phyloP scores from a whole-genome alignment of 1,140 invertebrate species.

The Drosophila athabasca region DNA sequence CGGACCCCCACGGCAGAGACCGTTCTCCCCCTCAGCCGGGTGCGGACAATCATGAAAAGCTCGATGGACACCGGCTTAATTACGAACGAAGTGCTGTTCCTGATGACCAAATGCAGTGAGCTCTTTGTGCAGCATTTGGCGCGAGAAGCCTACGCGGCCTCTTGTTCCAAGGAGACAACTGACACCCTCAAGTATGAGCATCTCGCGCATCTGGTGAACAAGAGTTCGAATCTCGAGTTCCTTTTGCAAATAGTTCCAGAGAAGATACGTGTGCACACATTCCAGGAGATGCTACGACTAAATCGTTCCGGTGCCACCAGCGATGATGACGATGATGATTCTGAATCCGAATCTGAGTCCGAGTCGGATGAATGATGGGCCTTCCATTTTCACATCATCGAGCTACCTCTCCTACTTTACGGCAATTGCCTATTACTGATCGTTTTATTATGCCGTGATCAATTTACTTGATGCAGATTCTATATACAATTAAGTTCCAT shows the following conservation, averaged over 20 bases:
- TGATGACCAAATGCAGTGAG: slow-evolving; percentile 77
- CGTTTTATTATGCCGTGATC: not conserved
- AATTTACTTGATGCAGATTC: no score
- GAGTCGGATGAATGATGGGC: slow-evolving; percentile 27
- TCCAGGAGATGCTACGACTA: slow-evolving; percentile 68
- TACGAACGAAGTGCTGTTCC: slow-evolving; percentile 73
- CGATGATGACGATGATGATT: slow-evolving; percentile 47
- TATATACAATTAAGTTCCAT: no score
- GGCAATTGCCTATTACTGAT: no score
- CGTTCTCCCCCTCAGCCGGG: slow-evolving; percentile 67
- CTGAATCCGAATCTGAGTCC: slow-evolving; percentile 27
- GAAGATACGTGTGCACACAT: slow-evolving; percentile 78
- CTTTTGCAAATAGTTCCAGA: slow-evolving; percentile 79
- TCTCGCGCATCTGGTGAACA: slow-evolving; percentile 70
- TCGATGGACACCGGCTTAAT: slow-evolving; percentile 77
- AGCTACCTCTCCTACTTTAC: not conserved
- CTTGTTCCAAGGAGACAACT: slow-evolving; percentile 19
- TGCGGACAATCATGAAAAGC: slow-evolving; percentile 80
- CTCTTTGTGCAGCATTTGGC: slow-evolving; percentile 76
- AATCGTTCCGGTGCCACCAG: slow-evolving; percentile 52
- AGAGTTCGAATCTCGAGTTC: slow-evolving; percentile 71
- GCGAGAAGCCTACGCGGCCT: slow-evolving; percentile 54
- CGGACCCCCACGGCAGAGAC: slow-evolving; percentile 59
- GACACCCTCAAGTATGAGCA: slow-evolving; percentile 74
- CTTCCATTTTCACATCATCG: not conserved